Base-by-base conservation (phyloP, 2,888 invertebrate species). In the Leucania comma region DNA sequence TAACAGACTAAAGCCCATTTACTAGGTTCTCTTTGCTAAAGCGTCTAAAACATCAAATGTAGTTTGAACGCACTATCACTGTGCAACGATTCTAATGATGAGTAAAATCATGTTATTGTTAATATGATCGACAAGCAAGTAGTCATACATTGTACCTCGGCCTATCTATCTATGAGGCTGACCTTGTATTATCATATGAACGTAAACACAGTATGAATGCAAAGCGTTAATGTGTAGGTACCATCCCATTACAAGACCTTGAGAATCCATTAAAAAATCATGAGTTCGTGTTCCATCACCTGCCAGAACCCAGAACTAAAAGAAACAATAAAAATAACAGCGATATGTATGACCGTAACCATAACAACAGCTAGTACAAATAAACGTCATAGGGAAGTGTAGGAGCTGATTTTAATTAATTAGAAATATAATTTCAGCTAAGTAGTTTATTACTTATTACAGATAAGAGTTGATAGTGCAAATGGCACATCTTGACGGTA, bases 401-500 rank as follows among this genome's bases (percentile, higher is more conserved):
- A 42, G 51, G 51, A 68, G 32, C 53, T 29, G 38, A 53, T 32
- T 58, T 51, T 24, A 64, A 29, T 66, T 66, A 48, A n/a, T 71
- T 62, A 48, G 4, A 72, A 65, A 53, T 46, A 57, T 29, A 48
- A 66, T 82, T 62, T 62, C 53, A 64, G 46, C 26, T 50, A 51
- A 59, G 38, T 68, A 71, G 54, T 68, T 42, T 24, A 51, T 4
- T 63, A 51, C 9, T 5, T 46, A 22, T n/a, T 26, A 48, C 20
- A 76, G 54, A 53, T 50, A 74, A 24, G 22, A 50, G 12, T 68
- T 57, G 51, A 63, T 29, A 48, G 42, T 69, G 26, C 57, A 75
- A 72, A 93, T 94, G 94, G 94, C 93, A 50, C 87, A 87, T 63
- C 80, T 94, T 10, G 97, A 97, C 76, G 97, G 97, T 71, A 98